A percentile compares a stretch with the other conserved stretches of the same genome.
phyloP scores from a whole-genome alignment of 2,888 invertebrate genomes.

The Apamea crenata region DNA sequence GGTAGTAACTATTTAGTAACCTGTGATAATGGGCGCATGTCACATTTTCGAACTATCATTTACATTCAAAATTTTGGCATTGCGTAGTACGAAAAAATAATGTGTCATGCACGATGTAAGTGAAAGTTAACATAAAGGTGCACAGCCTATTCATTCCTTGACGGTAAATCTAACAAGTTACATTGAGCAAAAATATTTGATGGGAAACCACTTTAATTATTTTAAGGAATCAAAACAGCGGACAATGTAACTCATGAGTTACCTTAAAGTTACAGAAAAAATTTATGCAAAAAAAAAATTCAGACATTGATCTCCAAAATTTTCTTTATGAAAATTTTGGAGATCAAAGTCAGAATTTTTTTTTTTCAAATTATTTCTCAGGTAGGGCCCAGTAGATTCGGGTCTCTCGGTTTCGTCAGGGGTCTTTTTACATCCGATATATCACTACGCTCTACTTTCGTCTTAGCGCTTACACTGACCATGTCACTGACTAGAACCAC shows the following conservation, averaged over 20 bases:
- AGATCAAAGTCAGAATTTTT: too few species aligned
- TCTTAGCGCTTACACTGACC: conserved; percentile 1
- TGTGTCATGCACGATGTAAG: not conserved
- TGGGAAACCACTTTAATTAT: not conserved
- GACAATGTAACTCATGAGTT: not conserved
- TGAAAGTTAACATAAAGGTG: not conserved
- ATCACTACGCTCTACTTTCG: conserved; percentile 15
- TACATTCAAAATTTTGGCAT: not conserved
- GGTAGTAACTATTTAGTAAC: too few species aligned
- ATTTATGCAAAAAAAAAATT: not conserved
- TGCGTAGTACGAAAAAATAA: not conserved
- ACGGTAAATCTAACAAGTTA: not conserved
- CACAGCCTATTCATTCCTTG: not conserved
- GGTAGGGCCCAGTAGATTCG: not conserved
- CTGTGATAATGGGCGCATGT: too few species aligned
- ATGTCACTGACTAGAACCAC: not conserved
- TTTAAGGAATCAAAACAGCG: not conserved
- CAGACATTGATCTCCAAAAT: not conserved
- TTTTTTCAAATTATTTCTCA: not conserved
- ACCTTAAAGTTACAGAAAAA: not conserved
- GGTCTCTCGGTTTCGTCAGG: not conserved
- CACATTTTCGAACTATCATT: not conserved
- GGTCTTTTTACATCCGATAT: conserved; percentile 23
- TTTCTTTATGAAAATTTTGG: too few species aligned
- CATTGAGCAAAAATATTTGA: not conserved